Conservation (phyloP, 2,888 invertebrate species). For the Vandiemenella viatica region DNA sequence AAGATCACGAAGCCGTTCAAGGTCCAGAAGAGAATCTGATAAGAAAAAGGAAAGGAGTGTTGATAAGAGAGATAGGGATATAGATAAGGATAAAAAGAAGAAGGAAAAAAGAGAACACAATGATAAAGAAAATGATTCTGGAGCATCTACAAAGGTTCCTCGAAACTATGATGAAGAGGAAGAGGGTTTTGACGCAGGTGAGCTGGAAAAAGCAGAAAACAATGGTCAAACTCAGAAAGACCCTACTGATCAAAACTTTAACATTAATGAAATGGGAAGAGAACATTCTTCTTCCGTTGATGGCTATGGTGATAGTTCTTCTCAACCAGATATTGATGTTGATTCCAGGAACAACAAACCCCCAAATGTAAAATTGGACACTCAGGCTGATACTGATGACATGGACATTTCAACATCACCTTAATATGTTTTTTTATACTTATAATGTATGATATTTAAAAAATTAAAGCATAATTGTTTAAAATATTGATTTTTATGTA, state of each 20-base stretch:
- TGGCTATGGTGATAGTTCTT: slow-evolving; percentile 5
- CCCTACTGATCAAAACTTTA: background rate
- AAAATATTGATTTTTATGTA: no score
- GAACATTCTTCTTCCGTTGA: background rate
- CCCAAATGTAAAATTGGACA: slow-evolving; percentile 5
- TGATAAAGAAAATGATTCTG: slow-evolving; percentile 14
- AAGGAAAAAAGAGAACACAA: slow-evolving; percentile 16
- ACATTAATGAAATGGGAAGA: no score
- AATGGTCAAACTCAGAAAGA: background rate
- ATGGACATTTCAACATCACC: slow-evolving; percentile 72
- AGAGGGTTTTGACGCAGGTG: slow-evolving; percentile 30
- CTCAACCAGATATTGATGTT: slow-evolving; percentile 4
- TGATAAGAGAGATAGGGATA: slow-evolving; percentile 15
- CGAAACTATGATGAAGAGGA: slow-evolving; percentile 40
- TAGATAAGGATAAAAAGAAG: slow-evolving; percentile 11
- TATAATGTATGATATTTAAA: no score
- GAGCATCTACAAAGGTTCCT: slow-evolving; percentile 21
- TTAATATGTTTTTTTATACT: no score
- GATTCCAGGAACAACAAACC: slow-evolving; percentile 9
- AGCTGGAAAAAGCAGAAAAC: slow-evolving; percentile 1
- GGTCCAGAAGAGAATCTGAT: slow-evolving; percentile 10
- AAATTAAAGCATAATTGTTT: no score
- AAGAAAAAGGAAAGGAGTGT: slow-evolving; percentile 16
- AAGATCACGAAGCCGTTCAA: slow-evolving; percentile 11
- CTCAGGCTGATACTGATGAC: slow-evolving; percentile 23